phyloP scores from a whole-genome alignment of 30 jellyfish, hydroid and myxozoan species.

The Hydractinia echinata region DNA sequence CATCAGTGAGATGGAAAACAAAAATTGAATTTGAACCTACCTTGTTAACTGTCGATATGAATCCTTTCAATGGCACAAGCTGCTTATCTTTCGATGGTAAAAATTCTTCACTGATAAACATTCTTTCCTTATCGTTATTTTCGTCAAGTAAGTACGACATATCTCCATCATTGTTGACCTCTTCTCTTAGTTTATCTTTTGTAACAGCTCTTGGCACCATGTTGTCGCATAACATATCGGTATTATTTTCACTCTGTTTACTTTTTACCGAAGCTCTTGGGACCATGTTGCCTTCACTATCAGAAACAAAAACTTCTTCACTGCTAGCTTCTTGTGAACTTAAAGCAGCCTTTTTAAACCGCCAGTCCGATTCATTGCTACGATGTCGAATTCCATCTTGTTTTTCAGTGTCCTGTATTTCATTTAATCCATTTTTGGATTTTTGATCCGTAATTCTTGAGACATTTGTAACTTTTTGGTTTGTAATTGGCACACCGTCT shows the following conservation, averaged over 20 bases:
- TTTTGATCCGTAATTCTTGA: background rate
- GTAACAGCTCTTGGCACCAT: too few relatives aligned
- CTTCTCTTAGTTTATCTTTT: too few relatives aligned
- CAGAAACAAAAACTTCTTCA: background rate
- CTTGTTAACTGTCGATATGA: constrained; percentile 1
- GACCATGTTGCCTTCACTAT: background rate
- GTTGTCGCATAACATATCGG: too few relatives aligned
- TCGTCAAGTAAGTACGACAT: too few relatives aligned
- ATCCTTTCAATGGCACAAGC: background rate
- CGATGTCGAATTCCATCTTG: background rate
- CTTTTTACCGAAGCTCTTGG: too few relatives aligned
- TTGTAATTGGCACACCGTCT: too few relatives aligned
- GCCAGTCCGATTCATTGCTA: background rate
- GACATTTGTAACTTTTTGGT: background rate
- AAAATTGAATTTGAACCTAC: background rate
- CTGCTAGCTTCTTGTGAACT: background rate
- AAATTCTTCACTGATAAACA: background rate
- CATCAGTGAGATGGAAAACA: too few relatives aligned
- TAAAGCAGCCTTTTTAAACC: constrained; percentile 7
- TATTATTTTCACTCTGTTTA: too few relatives aligned
- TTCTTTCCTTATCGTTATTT: too few relatives aligned
- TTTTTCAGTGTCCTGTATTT: too few relatives aligned
- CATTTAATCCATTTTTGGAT: background rate
- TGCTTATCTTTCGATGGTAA: background rate
- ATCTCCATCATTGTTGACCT: too few relatives aligned